phyloP scores from a whole-genome alignment of 2,888 invertebrate species.

The Tenthredo amoena region DNA sequence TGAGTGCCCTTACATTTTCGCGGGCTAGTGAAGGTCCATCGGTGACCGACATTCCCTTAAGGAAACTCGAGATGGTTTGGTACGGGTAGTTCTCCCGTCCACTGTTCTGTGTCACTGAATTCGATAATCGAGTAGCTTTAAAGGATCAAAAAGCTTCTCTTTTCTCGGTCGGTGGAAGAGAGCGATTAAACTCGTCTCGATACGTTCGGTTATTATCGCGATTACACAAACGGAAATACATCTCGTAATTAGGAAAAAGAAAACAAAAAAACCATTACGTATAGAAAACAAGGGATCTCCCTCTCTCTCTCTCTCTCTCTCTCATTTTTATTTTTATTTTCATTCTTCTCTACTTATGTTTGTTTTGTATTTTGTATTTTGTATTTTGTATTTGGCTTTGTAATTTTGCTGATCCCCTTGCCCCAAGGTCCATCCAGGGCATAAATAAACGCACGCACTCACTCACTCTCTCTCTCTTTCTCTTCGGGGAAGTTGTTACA shows the following conservation, averaged over 20 bases:
- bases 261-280: not conserved
- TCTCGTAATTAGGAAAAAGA: not conserved
- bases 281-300: not conserved
- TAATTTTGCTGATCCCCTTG: no score
- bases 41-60: not conserved
- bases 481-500: not conserved
- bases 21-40: conserved; percentile 8
- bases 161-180: not conserved
- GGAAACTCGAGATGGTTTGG: not conserved
- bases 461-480: not conserved
- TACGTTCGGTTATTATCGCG: not conserved
- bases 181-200: not conserved
- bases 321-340: no score
- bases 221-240: not conserved
- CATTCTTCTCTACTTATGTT: no score
- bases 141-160: not conserved
- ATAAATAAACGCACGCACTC: no score
- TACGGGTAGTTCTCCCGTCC: not conserved
- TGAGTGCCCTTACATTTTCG: conserved; percentile 1
- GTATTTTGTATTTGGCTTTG: no score
- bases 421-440: no score
- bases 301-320: not conserved
- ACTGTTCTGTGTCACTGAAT: not conserved
- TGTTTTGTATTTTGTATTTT: no score
- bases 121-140: conserved; percentile 1